Percentiles rank a stretch among this genome's conserved stretches.
These are phyloP conservation scores for Zenarchopterus dispar DNA, from an alignment of 2,797 vertebrate species.

Conservation along the genomic window DNA sequence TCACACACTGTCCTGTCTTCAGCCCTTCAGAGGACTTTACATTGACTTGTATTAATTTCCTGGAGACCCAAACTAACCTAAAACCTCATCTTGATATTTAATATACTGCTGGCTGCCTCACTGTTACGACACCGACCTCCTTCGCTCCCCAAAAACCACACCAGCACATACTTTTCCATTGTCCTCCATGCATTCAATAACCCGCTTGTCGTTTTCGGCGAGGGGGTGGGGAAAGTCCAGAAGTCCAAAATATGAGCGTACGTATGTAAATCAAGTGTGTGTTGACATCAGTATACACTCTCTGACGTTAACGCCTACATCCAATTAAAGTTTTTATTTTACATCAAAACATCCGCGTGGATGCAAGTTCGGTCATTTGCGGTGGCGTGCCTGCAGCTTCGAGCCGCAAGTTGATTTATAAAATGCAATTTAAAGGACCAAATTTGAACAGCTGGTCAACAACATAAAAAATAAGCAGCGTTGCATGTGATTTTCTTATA, in stretches of 20 bases:
- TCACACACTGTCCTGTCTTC: background rate
- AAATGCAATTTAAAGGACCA: slow-evolving; percentile 10
- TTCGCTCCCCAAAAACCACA: slow-evolving; percentile 1
- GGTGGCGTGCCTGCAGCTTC: slow-evolving; percentile 8
- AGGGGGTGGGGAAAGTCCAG: background rate
- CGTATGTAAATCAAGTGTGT: slow-evolving; percentile 15
- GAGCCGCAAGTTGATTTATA: background rate
- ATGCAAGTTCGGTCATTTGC: slow-evolving; percentile 27
- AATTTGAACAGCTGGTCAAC: slow-evolving; percentile 3
- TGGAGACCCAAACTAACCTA: background rate
- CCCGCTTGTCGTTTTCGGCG: slow-evolving; percentile 28
- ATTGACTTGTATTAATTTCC: slow-evolving; percentile 6
- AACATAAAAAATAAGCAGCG: slow-evolving; percentile 1
- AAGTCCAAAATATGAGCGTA: slow-evolving; percentile 27
- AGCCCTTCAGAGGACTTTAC: slow-evolving; percentile 1
- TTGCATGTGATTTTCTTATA: background rate
- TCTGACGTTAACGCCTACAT: slow-evolving; percentile 24
- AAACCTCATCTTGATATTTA: background rate
- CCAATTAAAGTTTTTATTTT: slow-evolving; percentile 28
- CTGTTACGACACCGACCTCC: slow-evolving; percentile 21
- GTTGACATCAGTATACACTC: slow-evolving; percentile 34
- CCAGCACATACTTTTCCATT: slow-evolving; percentile 20
- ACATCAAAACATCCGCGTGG: slow-evolving; percentile 30
- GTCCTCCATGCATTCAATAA: slow-evolving; percentile 7
- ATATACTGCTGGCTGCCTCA: slow-evolving; percentile 18